Base-by-base conservation (phyloP, 2,113 vertebrate species). In the Anarhynchus alexandrinus region DNA sequence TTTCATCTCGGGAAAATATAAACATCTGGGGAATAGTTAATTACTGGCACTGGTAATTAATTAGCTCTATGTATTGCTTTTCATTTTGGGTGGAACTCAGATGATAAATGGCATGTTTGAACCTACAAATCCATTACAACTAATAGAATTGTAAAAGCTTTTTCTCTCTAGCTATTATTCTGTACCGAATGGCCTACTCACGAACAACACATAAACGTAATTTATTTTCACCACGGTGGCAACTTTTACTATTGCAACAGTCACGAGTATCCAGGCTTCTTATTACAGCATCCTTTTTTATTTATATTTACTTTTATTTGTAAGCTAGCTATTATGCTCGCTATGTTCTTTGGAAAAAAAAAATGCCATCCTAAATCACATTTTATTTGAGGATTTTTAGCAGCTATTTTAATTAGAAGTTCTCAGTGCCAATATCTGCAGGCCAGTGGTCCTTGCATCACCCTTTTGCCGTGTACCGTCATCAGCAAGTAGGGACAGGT, bases 131-230 rank as follows among this genome's bases (percentile, higher is more conserved):
- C 88, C 79, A 74, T 95, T 80, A 55, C 86, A 93, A 69, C 26
- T 90, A 93, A 94, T 70, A 80, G 94, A 94, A 58, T 19, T 88
- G 88, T 94, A 81, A 82, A 30, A 90, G 88, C 72, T 74, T 73
- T 88, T 81, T 38, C 85, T 83, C 79, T 59, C 90, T 21, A 69
- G 78, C 92, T 69, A 17, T 62, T 90, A 12, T 69, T 82, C 90
- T 59, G 25, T 20, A 57, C 62, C 10, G 16, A 51, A 12, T 15
- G 62, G n/a, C 32, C 82, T 62, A 22, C 64, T 92, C 93, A 47
- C 79, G 65, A 92, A 55, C 82, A 93, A 40, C 2, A n/a, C 71
- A 80, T 85, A 86, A 94, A 93, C 4, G 2, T 61, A 62, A 92
- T 93, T 96, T 90, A 90, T 92, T 90, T 58, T 42, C 67, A 83